Conservation (phyloP, 1,140 invertebrate genomes). For the Pachypeltis micranthus region DNA sequence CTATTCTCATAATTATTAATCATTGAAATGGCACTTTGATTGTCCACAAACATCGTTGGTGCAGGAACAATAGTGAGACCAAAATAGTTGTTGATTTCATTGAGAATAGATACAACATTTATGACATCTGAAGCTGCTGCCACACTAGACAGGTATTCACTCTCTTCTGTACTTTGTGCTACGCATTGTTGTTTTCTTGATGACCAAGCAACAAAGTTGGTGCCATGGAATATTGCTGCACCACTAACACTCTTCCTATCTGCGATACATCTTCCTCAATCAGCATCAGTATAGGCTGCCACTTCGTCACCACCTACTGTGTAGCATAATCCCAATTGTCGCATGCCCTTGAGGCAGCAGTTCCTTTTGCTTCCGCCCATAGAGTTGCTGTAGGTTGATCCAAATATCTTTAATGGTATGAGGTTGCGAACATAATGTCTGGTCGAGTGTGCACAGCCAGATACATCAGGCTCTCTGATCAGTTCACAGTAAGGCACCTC, state of each 20-base stretch:
- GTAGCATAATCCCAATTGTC: neutral
- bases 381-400: neutral
- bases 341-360: neutral
- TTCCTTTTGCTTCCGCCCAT: neutral
- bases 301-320: neutral
- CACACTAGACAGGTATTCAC: neutral
- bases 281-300: neutral
- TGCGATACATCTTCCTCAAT: neutral
- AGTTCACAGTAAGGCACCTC: no score
- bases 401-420: neutral
- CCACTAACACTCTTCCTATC: neutral
- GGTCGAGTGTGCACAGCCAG: neutral
- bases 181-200: neutral
- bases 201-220: neutral
- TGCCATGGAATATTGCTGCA: neutral
- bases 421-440: neutral
- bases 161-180: neutral
- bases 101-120: neutral
- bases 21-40: conserved; percentile 12
- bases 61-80: neutral
- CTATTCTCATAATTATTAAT: conserved; percentile 5
- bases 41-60: conserved; percentile 6
- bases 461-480: neutral
- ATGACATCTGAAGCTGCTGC: neutral
- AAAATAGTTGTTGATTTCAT: neutral